Conservation (phyloP, 2,888 invertebrate species). For the Cybosia mesomella region DNA sequence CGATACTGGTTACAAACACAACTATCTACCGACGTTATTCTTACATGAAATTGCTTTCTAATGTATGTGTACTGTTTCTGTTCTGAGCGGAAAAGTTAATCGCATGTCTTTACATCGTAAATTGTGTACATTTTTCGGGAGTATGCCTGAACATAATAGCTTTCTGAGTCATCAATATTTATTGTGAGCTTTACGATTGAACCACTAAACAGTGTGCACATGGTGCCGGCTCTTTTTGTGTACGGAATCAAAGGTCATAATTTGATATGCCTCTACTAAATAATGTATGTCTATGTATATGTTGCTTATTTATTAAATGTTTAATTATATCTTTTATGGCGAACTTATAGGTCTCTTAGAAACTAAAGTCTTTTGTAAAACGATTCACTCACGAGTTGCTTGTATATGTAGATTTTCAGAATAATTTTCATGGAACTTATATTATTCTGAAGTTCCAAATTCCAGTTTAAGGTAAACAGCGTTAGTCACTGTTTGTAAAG, state of each 20-base stretch:
- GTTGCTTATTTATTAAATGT: constrained; percentile 34
- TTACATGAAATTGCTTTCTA: constrained; percentile 30
- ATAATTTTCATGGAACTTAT: not conserved
- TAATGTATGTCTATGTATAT: constrained; percentile 39
- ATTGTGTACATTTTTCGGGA: constrained; percentile 80
- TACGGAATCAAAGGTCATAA: constrained; percentile 60
- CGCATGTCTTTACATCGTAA: constrained; percentile 80
- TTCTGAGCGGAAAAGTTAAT: constrained; percentile 70
- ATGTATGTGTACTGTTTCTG: constrained; percentile 42
- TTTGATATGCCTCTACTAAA: constrained; percentile 43
- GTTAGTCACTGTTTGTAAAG: not conserved
- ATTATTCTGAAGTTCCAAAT: not conserved
- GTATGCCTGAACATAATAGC: constrained; percentile 79
- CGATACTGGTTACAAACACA: constrained; percentile 11
- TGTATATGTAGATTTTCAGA: not conserved
- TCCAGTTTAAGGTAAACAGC: not conserved
- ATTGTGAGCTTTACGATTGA: constrained; percentile 79
- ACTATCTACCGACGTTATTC: constrained; percentile 19
- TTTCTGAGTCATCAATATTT: constrained; percentile 83
- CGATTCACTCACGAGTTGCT: not conserved
- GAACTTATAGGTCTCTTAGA: not conserved
- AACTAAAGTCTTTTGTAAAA: not conserved
- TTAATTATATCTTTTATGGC: constrained; percentile 23
- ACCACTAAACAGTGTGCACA: constrained; percentile 71
- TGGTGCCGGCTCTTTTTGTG: constrained; percentile 63